phyloP scores from a whole-genome alignment of 92 coral and sea anemone species.

The Porites evermanni region DNA sequence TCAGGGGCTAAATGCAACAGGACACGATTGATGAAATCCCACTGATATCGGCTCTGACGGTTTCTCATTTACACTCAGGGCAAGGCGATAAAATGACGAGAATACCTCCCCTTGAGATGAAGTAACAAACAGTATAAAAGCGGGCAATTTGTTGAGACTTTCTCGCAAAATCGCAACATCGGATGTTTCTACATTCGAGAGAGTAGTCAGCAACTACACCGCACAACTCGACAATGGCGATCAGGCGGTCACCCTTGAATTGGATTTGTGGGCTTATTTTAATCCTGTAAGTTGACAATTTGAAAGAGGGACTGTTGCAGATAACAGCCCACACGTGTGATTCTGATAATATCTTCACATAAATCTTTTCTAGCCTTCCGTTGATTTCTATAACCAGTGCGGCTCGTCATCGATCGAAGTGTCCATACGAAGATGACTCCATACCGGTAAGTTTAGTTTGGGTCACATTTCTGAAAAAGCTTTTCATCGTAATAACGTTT shows the following conservation, averaged over 20 bases:
- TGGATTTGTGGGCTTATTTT: constrained; percentile 28
- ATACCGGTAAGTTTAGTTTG: constrained; percentile 22
- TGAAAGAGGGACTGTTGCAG: constrained; percentile 21
- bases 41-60: constrained; percentile 6
- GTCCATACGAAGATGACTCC: background rate
- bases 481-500: background rate
- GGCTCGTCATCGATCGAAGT: background rate
- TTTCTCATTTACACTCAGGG: constrained; percentile 44
- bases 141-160: constrained; percentile 14
- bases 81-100: constrained; percentile 31
- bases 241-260: constrained; percentile 4
- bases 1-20: constrained; percentile 58
- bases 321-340: constrained; percentile 42
- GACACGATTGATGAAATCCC: constrained; percentile 29
- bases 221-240: constrained; percentile 10
- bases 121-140: constrained; percentile 30
- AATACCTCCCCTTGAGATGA: constrained; percentile 34
- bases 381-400: constrained; percentile 20
- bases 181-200: background rate
- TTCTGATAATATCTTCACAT: constrained; percentile 33
- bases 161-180: background rate
- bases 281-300: constrained; percentile 56
- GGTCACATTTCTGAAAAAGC: background rate
- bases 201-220: background rate
- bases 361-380: constrained; percentile 40